Conservation (phyloP, 2,797 vertebrate species). For the Tokudaia tokunoshimensis region DNA sequence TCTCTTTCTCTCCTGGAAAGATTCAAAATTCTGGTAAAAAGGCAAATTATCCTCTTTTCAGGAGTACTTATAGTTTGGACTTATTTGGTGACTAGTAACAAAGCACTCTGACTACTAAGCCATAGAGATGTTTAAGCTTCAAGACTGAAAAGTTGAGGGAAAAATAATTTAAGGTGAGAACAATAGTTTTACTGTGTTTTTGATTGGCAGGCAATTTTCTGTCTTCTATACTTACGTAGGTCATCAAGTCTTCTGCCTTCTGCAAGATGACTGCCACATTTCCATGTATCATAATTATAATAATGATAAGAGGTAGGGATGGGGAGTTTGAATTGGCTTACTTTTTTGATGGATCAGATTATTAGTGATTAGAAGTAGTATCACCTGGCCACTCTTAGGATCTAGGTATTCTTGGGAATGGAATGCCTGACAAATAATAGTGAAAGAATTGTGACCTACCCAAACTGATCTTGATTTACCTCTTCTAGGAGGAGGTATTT, state of each 20-base stretch:
- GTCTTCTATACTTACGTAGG: neutral
- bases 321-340: neutral
- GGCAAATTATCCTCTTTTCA: neutral
- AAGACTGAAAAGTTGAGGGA: neutral
- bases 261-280: neutral
- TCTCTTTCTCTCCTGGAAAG: rapidly evolving
- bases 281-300: neutral
- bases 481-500: neutral
- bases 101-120: neutral
- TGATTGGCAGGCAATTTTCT: neutral
- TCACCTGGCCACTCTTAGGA: neutral
- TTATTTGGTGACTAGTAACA: slow-evolving; percentile 26
- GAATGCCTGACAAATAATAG: neutral
- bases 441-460: neutral
- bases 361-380: neutral
- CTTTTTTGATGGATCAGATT: neutral
- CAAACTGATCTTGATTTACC: neutral
- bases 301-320: neutral
- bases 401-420: neutral
- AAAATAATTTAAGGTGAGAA: neutral
- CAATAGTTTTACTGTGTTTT: neutral
- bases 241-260: neutral
- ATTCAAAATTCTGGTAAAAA: neutral
- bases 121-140: neutral
- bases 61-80: neutral